phyloP scores from a whole-genome alignment of 2,797 vertebrate genomes.

The Thalassophryne amazonica region DNA sequence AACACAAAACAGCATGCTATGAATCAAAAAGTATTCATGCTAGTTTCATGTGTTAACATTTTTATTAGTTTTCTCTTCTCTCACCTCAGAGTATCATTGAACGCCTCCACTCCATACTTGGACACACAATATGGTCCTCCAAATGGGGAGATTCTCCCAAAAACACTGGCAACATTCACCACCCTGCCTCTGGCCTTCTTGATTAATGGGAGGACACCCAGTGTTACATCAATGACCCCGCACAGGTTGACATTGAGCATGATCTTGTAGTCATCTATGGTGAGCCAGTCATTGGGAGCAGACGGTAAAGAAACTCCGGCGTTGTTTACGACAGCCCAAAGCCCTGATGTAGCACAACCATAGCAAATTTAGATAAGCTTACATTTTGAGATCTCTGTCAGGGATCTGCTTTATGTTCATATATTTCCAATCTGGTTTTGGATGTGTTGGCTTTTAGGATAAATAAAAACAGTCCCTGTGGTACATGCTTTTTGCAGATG shows the following conservation, averaged over 20 bases:
- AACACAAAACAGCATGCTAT: constrained; percentile 2
- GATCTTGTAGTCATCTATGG: constrained; percentile 68
- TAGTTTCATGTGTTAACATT: background rate
- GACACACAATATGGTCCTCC: constrained; percentile 75
- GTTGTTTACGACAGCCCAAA: constrained; percentile 81
- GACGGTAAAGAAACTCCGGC: constrained; percentile 66
- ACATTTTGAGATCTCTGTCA: no score
- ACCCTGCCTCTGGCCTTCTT: constrained; percentile 77
- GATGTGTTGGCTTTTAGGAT: no score
- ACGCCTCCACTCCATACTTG: constrained; percentile 78
- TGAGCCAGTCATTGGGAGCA: constrained; percentile 72
- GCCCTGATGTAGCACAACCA: constrained; percentile 47
- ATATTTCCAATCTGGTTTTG: no score
- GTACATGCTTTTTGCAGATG: no score
- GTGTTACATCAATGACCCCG: constrained; percentile 71
- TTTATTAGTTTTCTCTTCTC: background rate
- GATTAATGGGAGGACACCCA: constrained; percentile 74
- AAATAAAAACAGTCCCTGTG: no score
- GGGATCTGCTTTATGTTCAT: no score
- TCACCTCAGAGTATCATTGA: constrained; percentile 78
- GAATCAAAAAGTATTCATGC: background rate
- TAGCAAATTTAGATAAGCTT: background rate
- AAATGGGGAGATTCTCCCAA: constrained; percentile 65
- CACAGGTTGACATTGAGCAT: constrained; percentile 74
- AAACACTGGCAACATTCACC: constrained; percentile 77